Evolutionary conservation across 2,888 invertebrate species (phyloP).

Genomic region (Archaeoteleia sp.): DNA sequence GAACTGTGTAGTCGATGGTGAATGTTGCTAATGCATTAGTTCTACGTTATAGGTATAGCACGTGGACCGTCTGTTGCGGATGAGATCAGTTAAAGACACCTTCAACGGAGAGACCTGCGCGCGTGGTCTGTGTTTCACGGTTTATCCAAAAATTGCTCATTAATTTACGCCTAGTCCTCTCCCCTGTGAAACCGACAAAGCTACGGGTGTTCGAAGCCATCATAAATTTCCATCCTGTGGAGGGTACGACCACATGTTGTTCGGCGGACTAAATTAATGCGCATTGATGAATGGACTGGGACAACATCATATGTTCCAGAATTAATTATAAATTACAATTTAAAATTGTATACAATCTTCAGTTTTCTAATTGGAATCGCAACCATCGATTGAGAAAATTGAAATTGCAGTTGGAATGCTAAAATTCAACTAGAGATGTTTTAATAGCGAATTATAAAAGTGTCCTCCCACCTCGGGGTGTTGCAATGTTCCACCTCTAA

Average conservation of each 20-base stretch:
- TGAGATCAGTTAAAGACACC: conserved; percentile 45
- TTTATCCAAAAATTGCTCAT: conserved; percentile 61
- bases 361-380: too few relatives aligned
- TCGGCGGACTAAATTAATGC: conserved; percentile 18
- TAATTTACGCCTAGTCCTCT: conserved; percentile 56
- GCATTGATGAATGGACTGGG: conserved; percentile 4
- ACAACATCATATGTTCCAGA: background rate
- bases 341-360: too few relatives aligned
- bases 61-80: conserved; percentile 63
- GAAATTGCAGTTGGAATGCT: too few relatives aligned
- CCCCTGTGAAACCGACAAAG: conserved; percentile 30
- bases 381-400: too few relatives aligned
- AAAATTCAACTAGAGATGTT: background rate
- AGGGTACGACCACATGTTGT: conserved; percentile 35
- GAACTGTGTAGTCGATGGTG: conserved; percentile 30
- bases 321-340: conserved; percentile 16
- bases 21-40: conserved; percentile 57
- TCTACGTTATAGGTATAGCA: conserved; percentile 46
- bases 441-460: background rate
- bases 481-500: background rate
- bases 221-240: conserved; percentile 24
- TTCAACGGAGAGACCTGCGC: conserved; percentile 36
- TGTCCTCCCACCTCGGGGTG: background rate
- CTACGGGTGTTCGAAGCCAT: background rate
- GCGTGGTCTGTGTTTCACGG: conserved; percentile 60